Conservation (phyloP, 2,113 vertebrate species). For the Grus americana region DNA sequence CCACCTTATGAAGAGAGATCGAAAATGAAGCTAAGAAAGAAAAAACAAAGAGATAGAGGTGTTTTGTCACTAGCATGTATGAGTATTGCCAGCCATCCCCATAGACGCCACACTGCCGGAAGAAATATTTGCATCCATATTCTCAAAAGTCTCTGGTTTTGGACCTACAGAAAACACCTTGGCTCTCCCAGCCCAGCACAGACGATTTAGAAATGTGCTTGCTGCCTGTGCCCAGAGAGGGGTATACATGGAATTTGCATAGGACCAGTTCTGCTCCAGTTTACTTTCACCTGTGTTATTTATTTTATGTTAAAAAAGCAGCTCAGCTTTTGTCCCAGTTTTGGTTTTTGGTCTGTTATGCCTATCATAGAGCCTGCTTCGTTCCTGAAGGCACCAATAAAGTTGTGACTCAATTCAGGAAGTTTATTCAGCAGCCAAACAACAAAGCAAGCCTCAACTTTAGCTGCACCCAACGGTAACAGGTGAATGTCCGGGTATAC, state of each 20-base stretch:
- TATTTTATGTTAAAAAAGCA: background rate
- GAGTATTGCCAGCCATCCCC: background rate
- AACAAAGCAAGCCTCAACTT: background rate
- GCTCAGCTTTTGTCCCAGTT: background rate
- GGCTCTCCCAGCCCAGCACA: background rate
- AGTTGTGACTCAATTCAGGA: background rate
- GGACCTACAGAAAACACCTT: background rate
- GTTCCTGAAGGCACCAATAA: background rate
- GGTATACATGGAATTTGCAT: background rate
- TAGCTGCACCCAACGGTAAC: background rate
- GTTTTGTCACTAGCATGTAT: background rate
- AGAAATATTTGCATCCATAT: background rate
- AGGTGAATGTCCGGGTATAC: background rate
- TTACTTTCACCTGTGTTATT: background rate
- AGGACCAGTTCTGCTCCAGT: background rate
- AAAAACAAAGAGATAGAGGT: background rate
- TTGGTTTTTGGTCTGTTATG: background rate
- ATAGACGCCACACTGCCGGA: background rate
- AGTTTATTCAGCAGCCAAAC: background rate
- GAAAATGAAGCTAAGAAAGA: constrained; percentile 64
- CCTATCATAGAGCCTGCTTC: background rate
- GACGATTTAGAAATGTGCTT: accelerated
- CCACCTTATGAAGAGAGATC: constrained; percentile 32
- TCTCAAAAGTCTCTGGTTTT: background rate
- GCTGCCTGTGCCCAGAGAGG: background rate